These are phyloP conservation scores for Oligia latruncula DNA, from an alignment of 2,888 invertebrate genomes.

Conservation along the genomic window DNA sequence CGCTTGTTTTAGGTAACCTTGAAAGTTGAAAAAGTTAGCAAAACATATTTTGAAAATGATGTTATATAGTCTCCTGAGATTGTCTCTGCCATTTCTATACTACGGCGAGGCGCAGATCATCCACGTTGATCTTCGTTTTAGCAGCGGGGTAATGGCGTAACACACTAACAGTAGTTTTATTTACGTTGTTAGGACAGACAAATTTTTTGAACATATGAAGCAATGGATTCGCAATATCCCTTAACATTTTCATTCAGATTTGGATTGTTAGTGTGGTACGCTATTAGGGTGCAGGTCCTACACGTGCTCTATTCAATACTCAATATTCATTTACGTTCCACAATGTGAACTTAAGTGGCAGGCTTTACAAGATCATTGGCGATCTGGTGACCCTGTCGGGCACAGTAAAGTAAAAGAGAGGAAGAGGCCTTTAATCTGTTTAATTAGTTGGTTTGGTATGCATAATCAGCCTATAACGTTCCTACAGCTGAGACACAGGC, in stretches of 20 bases:
- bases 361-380: not conserved
- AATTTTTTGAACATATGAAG: too few relatives aligned
- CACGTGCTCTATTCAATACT: not conserved
- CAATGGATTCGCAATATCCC: too few relatives aligned
- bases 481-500: too few relatives aligned
- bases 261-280: too few relatives aligned
- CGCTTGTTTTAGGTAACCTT: not conserved
- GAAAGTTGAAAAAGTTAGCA: not conserved
- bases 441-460: not conserved
- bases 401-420: not conserved
- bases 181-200: too few relatives aligned
- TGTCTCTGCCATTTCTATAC: not conserved
- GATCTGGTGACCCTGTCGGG: too few relatives aligned
- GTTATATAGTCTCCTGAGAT: not conserved
- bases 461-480: too few relatives aligned
- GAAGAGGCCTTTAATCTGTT: not conserved
- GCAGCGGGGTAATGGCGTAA: not conserved
- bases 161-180: too few relatives aligned
- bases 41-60: not conserved
- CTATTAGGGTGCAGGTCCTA: not conserved
- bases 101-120: not conserved
- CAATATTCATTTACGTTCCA: not conserved
- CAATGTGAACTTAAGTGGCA: not conserved
- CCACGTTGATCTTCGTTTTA: not conserved
- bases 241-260: too few relatives aligned